Conservation (phyloP, 1,140 invertebrate species). For the Meloidogyne exigua region DNA sequence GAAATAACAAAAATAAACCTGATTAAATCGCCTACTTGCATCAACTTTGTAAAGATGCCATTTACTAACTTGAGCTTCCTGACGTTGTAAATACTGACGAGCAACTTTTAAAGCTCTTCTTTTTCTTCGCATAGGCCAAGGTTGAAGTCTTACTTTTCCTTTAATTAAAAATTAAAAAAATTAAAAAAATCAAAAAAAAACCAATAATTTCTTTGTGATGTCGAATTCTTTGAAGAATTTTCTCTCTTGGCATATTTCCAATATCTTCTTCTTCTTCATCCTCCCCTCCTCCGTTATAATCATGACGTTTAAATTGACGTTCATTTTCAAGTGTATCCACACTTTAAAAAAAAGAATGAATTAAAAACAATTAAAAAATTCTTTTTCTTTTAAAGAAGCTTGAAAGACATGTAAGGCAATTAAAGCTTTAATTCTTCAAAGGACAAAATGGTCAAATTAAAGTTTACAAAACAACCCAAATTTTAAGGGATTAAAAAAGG, state of each 20-base stretch:
- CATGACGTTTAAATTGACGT: neutral
- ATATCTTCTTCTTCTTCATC: constrained; percentile 53
- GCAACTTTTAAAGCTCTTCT: constrained; percentile 72
- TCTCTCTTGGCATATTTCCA: constrained; percentile 70
- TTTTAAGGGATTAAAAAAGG: too few species aligned
- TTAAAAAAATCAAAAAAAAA: too few species aligned
- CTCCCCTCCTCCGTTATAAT: constrained; percentile 30
- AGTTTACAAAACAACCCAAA: too few species aligned
- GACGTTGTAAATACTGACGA: constrained; percentile 55
- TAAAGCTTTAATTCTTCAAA: too few species aligned
- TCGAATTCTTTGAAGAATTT: constrained; percentile 84
- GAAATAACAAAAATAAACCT: constrained; percentile 1
- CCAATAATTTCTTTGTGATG: constrained; percentile 85
- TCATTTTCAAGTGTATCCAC: neutral
- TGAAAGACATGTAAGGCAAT: too few species aligned
- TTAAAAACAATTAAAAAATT: too few species aligned
- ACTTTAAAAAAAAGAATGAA: neutral
- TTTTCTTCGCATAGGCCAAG: constrained; percentile 82
- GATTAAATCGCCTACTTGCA: constrained; percentile 15
- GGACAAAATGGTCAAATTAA: too few species aligned
- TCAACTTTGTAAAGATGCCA: constrained; percentile 56
- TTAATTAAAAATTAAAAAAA: too few species aligned
- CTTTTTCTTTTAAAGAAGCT: too few species aligned
- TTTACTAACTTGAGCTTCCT: constrained; percentile 57
- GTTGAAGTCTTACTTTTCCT: constrained; percentile 80